Evolutionary conservation across 2,888 invertebrate genomes (phyloP).

Genomic region (Conus canariensis): DNA sequence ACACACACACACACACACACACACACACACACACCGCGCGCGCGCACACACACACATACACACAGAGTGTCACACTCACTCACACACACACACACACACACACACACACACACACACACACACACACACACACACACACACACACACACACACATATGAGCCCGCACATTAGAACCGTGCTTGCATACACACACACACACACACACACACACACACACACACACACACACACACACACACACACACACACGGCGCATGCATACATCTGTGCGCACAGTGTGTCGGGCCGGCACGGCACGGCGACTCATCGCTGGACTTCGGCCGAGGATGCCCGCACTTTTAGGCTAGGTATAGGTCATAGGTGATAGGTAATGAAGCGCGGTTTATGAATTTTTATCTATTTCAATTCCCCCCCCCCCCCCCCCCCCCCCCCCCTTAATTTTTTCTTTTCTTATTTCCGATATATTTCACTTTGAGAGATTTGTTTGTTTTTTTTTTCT

Average conservation of each 20-base stretch:
- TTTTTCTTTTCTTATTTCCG: too few species aligned
- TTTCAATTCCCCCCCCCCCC: too few species aligned
- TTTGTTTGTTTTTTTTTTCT: too few species aligned
- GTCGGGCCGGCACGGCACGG: too few species aligned
- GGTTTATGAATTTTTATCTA: too few species aligned
- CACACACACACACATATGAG: background rate
- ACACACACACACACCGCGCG: background rate
- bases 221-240: slow-evolving; percentile 18
- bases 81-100: slow-evolving; percentile 3
- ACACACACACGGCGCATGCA: background rate
- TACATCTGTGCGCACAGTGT: background rate
- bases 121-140: background rate
- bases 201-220: slow-evolving; percentile 1
- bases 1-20: too few species aligned
- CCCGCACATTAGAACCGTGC: background rate
- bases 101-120: background rate
- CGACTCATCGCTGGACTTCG: too few species aligned
- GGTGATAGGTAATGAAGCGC: too few species aligned
- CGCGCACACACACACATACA: background rate
- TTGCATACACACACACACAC: slow-evolving; percentile 1
- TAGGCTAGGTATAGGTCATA: too few species aligned
- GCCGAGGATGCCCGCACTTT: too few species aligned
- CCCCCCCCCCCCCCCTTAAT: too few species aligned
- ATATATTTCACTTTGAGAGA: too few species aligned
- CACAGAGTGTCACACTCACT: background rate